Evolutionary conservation across 2,888 invertebrate genomes (phyloP), one percentile per base, ranked within the genome.

Genomic region (Drosophila subquinaria): DNA sequence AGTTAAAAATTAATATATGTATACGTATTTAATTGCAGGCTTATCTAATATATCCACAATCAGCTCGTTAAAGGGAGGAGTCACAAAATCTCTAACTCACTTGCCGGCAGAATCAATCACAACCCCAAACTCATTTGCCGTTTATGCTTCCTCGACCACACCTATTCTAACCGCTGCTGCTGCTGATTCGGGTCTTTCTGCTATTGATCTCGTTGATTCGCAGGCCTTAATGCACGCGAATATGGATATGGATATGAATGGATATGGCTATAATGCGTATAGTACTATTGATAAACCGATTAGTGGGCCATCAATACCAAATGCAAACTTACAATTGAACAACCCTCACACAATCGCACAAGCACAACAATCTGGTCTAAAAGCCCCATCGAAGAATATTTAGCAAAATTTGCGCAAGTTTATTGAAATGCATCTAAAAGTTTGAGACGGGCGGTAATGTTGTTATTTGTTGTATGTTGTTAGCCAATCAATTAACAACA

Each of bases 351-450:
- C n/a, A n/a, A n/a, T n/a, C n/a, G n/a, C n/a, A n/a, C n/a, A n/a
- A n/a, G 38, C 38, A 38, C 38, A 38, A 38, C 38, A 38, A 38
- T n/a, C 38, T n/a, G n/a, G 70, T 47, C 36, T 76, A 27, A 71
- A 66, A 51, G 42, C 76, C 17, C 52, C 70, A 40, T 51, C 65
- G 15, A 74, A 81, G 27, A 72, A 85, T 52, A 76, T 83, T 52
- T 88, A 87, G 74, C 73, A 69, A 73, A 63, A 59, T 84, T 64
- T 61, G 43, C 35, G 59, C 10, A 43, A 69, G 43, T 42, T 67
- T 47, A 55, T 69, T 53, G 53, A 27, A 64, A 76, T 71, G 35
- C 43, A 73, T 63, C 53, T 43, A 38, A 57, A 50, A 36, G 63
- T 42, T 57, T 68, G 47, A 43, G 36, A 6, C 27, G 11, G 48